phyloP scores from a whole-genome alignment of 2,113 vertebrate species.

The Festucalex cinctus region DNA sequence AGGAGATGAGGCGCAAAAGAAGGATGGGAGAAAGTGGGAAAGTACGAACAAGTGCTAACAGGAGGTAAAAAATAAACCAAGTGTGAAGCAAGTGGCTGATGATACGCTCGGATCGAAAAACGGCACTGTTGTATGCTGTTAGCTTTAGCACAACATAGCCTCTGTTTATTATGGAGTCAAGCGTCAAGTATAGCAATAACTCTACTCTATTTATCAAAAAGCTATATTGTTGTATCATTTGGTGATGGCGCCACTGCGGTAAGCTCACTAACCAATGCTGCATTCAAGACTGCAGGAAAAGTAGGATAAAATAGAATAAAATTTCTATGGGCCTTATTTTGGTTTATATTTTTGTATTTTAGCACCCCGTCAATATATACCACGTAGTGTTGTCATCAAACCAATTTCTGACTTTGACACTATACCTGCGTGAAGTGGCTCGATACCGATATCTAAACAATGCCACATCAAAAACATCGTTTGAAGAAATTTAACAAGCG shows the following conservation, averaged over 20 bases:
- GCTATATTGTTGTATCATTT: background rate
- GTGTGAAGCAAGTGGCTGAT: background rate
- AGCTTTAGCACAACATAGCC: background rate
- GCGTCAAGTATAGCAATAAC: background rate
- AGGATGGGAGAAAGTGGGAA: background rate
- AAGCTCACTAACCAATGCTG: background rate
- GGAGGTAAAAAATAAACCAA: background rate
- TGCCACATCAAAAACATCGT: no score
- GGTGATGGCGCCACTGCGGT: no score
- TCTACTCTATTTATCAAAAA: background rate
- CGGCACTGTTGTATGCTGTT: background rate
- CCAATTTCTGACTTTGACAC: no score
- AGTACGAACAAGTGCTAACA: background rate
- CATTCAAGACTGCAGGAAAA: background rate
- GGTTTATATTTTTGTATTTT: no score
- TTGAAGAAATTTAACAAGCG: no score
- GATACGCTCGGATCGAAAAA: background rate
- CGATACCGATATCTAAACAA: no score
- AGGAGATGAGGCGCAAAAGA: conserved; percentile 9
- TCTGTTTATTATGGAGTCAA: background rate
- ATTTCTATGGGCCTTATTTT: no score
- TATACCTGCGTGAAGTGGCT: no score
- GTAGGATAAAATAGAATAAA: background rate
- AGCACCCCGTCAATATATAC: no score
- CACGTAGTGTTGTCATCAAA: no score